A percentile compares a stretch with the other conserved stretches of the same genome.
These are phyloP conservation scores for Aurelia coerulea DNA, from an alignment of 30 jellyfish, hydroid and myxozoan genomes.

Conservation along the genomic window DNA sequence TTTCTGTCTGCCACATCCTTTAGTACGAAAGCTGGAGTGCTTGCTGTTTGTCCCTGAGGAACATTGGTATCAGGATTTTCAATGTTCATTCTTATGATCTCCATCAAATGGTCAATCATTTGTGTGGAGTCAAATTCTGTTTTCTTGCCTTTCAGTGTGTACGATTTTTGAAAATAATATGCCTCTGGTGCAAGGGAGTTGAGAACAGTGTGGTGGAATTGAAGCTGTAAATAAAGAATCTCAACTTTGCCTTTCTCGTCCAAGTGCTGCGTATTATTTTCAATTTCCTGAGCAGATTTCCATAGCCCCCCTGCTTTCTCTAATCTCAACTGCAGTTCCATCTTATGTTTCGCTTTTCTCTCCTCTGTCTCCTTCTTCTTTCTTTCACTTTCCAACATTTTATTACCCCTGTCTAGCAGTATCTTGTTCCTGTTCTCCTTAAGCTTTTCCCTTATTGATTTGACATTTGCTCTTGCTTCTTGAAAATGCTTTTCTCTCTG, in stretches of 20 bases:
- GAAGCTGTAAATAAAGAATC: slow-evolving; percentile 8
- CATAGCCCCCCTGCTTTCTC: slow-evolving; percentile 17
- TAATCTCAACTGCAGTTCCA: background rate
- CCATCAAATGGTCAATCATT: slow-evolving; percentile 9
- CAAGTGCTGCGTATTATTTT: background rate
- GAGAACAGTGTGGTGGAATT: slow-evolving; percentile 23
- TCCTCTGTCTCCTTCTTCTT: slow-evolving; percentile 1
- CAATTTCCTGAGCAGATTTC: slow-evolving; percentile 13
- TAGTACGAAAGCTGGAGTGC: background rate
- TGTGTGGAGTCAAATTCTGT: slow-evolving; percentile 8
- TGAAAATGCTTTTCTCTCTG: too few relatives aligned
- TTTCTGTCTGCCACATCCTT: background rate
- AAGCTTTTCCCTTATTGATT: too few relatives aligned
- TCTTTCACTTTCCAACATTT: background rate
- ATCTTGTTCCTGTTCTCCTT: too few relatives aligned
- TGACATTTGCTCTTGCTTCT: too few relatives aligned
- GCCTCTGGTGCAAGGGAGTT: slow-evolving; percentile 5
- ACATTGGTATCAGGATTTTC: background rate
- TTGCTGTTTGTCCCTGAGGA: slow-evolving; percentile 4
- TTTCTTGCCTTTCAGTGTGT: background rate
- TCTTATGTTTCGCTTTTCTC: background rate
- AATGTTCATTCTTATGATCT: slow-evolving; percentile 9
- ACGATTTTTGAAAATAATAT: background rate
- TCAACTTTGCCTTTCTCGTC: slow-evolving; percentile 11
- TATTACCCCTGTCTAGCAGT: too few relatives aligned